These are phyloP conservation scores for Notoglanidium macrostoma DNA, from an alignment of 2,797 vertebrate genomes.

Conservation along the genomic window DNA sequence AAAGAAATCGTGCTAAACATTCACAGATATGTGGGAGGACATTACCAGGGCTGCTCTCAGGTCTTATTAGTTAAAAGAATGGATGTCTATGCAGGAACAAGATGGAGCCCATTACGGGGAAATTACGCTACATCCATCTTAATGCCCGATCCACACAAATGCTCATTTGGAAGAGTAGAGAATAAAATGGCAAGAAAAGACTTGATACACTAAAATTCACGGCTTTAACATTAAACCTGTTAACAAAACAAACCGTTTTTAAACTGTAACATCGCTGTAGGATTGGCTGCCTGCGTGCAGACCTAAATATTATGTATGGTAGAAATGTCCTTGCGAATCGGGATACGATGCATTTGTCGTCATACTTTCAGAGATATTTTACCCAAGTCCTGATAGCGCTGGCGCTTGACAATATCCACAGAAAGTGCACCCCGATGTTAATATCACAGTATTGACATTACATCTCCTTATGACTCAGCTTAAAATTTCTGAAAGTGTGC, in stretches of 20 bases:
- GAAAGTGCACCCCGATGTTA: not conserved
- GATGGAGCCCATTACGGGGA: not conserved
- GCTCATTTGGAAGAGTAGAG: not conserved
- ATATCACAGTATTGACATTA: not conserved
- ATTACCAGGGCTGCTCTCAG: conserved; percentile 53
- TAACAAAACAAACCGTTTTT: too few relatives aligned
- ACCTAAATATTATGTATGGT: not conserved
- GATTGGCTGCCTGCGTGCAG: not conserved
- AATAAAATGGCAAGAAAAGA: not conserved
- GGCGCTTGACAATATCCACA: not conserved
- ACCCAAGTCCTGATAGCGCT: not conserved
- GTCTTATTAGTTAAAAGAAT: conserved; percentile 68
- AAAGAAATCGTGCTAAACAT: not conserved
- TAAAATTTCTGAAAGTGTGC: not conserved
- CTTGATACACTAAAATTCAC: not conserved
- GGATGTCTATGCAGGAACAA: conserved; percentile 16
- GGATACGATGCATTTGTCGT: not conserved
- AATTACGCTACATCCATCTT: not conserved
- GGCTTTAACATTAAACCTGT: too few relatives aligned
- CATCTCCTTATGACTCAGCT: not conserved
- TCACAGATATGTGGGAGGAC: not conserved
- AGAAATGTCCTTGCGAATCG: not conserved
- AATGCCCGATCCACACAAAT: not conserved
- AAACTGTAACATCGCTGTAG: not conserved
- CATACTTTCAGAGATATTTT: not conserved